Base-by-base conservation (phyloP, 2,797 vertebrate genomes). In the Spinibarbus caldwelli region DNA sequence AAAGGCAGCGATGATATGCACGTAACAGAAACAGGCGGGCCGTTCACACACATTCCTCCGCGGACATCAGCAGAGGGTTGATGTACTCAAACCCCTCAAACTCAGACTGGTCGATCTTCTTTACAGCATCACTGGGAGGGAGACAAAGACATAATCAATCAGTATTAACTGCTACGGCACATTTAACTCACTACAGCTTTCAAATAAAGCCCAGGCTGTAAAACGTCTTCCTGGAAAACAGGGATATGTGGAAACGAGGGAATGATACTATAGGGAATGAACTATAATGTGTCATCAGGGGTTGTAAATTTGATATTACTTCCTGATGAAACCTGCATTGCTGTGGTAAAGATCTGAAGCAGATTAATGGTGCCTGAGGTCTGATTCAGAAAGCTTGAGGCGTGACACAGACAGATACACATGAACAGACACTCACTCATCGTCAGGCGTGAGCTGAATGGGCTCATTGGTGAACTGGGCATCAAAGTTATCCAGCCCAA, bases 21-120 rank as follows among this genome's bases (percentile, higher is more conserved):
- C 2, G 34, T 71, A 62, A 75, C 66, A 78, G 26, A 78, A 17
- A 38, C 57, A 54, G 67, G 34, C 54, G n/a, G 15, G 38, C 78
- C 85, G 82, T 68, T 94, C 95, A 99, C 94, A 99, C 98, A 87
- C 97, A 98, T 93, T 98, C 97, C 93, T 98, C 98, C 14, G 98
- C 98, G 8, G 98, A 99, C 98, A 99, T 99, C 94, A 99, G 90
- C 70, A 99, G 97, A 75, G 98, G 98, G 94, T 99, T 99, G 93
- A 99, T 99, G 91, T 99, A 99, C 93, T 99, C 98, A 77, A 99
- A 99, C 34, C 98, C 98, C 95, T 99, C 98, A 88, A 99, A 99
- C 93, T 99, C 98, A 59, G 98, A 99, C 92, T 99, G 98, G 93
- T 99, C 98, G 83, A 99, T 99, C 96, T 99, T 99, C 95, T 96